Base-by-base conservation (phyloP, 2,113 vertebrate genomes). In the Picathartes gymnocephalus region DNA sequence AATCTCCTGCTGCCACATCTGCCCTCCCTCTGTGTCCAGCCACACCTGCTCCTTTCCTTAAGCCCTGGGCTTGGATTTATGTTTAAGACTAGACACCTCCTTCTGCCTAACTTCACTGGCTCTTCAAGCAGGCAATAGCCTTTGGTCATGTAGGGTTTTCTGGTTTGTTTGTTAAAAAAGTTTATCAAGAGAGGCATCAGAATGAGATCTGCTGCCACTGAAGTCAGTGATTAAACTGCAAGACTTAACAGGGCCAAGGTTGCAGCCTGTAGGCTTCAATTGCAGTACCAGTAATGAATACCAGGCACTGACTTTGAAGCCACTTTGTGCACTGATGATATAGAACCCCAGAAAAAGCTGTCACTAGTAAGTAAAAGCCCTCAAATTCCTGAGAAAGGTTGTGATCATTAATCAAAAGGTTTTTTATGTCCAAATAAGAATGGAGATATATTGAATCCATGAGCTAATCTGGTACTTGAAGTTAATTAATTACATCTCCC, bases 401-500 rank as follows among this genome's bases (percentile, higher is more conserved):
- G 70, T 42, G 53, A 71, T 92, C 77, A 72, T 96, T 92, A 93
- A 92, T 95, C 92, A 94, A 86, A 88, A 23, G 31, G 30, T 68
- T 92, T 94, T 90, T 86, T 79, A 84, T 1, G 9, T 92, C 45
- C 28, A 25, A 15, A 5, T 84, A 60, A 79, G 57, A 88, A 88
- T 58, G 51, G 57, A 90, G 37, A 86, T 86, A 86, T 90, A 95
- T 81, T 76, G 69, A 92, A 83, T 81, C 69, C 64, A 86, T 95
- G 90, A 93, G 80, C 44, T 94, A 96, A 93, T 95, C 72, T 90
- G 69, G 73, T 76, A 94, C 81, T 88, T 94, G 53, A 88, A 83
- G 64, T 71, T 96, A 90, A 92, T 93, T 94, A 92, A 94, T 96
- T 95, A 61, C 86, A 90, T 78, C 37, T 93, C 79, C 60, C 65